Percentiles rank a stretch among this genome's conserved stretches.
Evolutionary conservation across 2,888 invertebrate genomes (phyloP).

Genomic region (Caenorhabditis sinica): DNA sequence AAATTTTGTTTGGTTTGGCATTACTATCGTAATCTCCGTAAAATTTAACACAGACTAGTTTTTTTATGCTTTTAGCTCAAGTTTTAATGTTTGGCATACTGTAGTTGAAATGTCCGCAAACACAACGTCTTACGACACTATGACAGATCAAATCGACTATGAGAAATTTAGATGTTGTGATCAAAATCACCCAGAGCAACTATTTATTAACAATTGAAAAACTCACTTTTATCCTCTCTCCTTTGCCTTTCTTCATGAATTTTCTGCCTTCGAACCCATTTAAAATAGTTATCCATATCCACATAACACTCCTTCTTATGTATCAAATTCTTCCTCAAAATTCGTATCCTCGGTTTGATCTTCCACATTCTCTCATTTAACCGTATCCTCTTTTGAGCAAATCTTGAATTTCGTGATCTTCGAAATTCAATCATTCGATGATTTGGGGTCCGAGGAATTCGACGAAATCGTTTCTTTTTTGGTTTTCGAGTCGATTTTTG

Average conservation of each 20-base stretch:
- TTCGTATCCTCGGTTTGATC: constrained; percentile 1
- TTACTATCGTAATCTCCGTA: no score
- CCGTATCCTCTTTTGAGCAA: neutral
- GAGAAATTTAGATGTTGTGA: no score
- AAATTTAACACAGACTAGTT: no score
- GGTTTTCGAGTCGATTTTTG: neutral
- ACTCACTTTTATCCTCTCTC: neutral
- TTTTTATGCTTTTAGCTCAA: no score
- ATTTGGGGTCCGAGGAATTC: neutral
- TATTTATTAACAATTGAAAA: neutral
- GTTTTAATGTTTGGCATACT: no score
- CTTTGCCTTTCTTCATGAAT: neutral
- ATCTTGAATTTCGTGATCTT: neutral
- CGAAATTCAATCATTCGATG: constrained; percentile 24
- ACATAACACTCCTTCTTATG: constrained; percentile 15
- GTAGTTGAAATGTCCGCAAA: no score
- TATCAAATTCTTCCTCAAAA: constrained; percentile 1
- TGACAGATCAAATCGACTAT: no score
- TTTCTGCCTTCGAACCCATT: constrained; percentile 2
- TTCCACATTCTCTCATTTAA: neutral
- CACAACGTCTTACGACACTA: no score
- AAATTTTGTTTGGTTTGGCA: no score
- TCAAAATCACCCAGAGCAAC: no score
- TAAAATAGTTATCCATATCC: neutral
- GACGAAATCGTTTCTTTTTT: neutral